Percentiles rank a stretch among this genome's conserved stretches.
These are phyloP conservation scores for Stichopus chloronotus DNA, from an alignment of 35 echinoderm and acorn worm species.

Conservation along the genomic window DNA sequence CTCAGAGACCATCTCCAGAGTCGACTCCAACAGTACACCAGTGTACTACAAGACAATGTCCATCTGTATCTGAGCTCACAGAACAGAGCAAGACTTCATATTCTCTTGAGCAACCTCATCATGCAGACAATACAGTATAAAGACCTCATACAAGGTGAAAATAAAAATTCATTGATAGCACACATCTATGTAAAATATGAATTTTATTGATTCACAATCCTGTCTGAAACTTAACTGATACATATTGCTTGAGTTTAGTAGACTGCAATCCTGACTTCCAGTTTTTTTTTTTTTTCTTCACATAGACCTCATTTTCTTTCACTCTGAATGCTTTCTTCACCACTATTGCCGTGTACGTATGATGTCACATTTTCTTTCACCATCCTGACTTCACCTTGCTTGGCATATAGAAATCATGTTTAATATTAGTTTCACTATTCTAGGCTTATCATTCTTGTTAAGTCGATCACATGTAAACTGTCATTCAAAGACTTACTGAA, in stretches of 20 bases:
- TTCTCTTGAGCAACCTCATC: constrained; percentile 72
- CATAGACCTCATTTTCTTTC: too few relatives aligned
- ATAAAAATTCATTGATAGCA: not conserved
- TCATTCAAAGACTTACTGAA: too few relatives aligned
- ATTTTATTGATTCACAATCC: not conserved
- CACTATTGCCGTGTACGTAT: too few relatives aligned
- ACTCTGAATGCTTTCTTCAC: too few relatives aligned
- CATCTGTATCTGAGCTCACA: constrained; percentile 55
- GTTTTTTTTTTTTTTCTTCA: too few relatives aligned
- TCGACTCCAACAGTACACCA: constrained; percentile 75
- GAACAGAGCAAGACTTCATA: constrained; percentile 72
- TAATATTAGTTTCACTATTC: too few relatives aligned
- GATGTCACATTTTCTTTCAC: too few relatives aligned
- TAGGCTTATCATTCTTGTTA: too few relatives aligned
- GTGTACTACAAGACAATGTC: constrained; percentile 76
- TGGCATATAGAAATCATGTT: too few relatives aligned
- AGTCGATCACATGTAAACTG: too few relatives aligned
- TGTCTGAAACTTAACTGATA: not conserved
- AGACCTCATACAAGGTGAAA: constrained; percentile 73
- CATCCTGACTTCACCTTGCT: too few relatives aligned
- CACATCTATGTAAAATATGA: too few relatives aligned
- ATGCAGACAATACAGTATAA: constrained; percentile 65
- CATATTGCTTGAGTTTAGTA: not conserved
- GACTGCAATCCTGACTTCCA: not conserved
- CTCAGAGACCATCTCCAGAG: constrained; percentile 75